Evolutionary conservation across 2,888 invertebrate species (phyloP).

Genomic region (Troides oblongomaculatus): DNA sequence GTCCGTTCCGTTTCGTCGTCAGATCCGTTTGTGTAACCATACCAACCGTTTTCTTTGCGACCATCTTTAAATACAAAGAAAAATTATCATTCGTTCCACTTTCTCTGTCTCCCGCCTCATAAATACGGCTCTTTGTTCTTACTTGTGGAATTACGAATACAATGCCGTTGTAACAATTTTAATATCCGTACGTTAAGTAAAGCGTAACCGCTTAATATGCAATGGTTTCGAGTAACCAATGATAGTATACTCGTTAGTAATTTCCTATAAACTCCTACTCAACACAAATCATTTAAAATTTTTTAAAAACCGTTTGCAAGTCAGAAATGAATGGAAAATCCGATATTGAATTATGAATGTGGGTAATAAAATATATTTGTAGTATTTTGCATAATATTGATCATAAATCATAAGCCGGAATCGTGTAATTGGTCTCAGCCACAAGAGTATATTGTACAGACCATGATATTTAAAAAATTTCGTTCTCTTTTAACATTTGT

Average conservation of each 20-base stretch:
- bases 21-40: conserved; percentile 30
- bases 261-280: not conserved
- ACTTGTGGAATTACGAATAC: conserved; percentile 28
- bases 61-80: conserved; percentile 51
- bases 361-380: no score
- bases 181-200: conserved; percentile 20
- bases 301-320: no score
- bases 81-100: conserved; percentile 62
- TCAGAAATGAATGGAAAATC: no score
- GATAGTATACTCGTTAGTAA: not conserved
- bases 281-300: no score
- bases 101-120: conserved; percentile 49
- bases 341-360: no score
- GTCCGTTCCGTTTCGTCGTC: conserved; percentile 22
- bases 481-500: no score
- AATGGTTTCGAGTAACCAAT: conserved; percentile 12
- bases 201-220: conserved; percentile 21
- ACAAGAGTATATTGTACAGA: no score
- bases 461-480: no score
- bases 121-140: conserved; percentile 54
- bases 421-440: no score
- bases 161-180: conserved; percentile 1
- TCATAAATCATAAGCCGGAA: no score
- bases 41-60: conserved; percentile 33
- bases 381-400: no score